Percentiles rank a stretch among this genome's conserved stretches.
These are phyloP conservation scores for Cuculus canorus DNA, from an alignment of 2,797 vertebrate species.

Conservation along the genomic window DNA sequence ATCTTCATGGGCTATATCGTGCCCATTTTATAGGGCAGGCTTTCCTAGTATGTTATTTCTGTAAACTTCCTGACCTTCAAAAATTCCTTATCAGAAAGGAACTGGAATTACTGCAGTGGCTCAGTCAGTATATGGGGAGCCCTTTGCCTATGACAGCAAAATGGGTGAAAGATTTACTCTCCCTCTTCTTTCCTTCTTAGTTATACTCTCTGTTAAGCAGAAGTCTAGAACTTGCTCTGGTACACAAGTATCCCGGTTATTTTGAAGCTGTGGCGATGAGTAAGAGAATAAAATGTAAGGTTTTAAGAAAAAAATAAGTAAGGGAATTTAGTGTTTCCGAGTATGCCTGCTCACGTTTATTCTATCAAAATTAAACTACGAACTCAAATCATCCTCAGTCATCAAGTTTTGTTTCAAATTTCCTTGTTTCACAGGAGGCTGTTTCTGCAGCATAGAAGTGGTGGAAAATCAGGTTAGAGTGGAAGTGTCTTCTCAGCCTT, in stretches of 20 bases:
- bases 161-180: background rate
- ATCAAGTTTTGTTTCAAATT: background rate
- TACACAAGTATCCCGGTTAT: background rate
- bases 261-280: background rate
- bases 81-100: background rate
- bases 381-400: background rate
- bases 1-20: background rate
- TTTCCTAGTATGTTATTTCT: background rate
- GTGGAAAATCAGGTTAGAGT: background rate
- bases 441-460: background rate
- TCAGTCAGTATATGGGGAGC: background rate
- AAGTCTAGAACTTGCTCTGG: background rate
- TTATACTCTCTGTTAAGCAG: background rate
- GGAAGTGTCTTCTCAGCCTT: background rate
- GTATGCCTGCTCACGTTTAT: background rate
- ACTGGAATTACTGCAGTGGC: background rate
- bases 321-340: background rate
- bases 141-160: background rate
- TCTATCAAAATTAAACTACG: background rate
- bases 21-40: background rate
- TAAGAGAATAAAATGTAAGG: background rate
- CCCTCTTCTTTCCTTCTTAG: rapidly evolving
- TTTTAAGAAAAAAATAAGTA: background rate
- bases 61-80: background rate
- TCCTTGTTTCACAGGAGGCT: background rate